Percentiles rank a stretch among this genome's conserved stretches.
Evolutionary conservation across 2,113 vertebrate genomes (phyloP).

Genomic region (Myiopsitta monachus): DNA sequence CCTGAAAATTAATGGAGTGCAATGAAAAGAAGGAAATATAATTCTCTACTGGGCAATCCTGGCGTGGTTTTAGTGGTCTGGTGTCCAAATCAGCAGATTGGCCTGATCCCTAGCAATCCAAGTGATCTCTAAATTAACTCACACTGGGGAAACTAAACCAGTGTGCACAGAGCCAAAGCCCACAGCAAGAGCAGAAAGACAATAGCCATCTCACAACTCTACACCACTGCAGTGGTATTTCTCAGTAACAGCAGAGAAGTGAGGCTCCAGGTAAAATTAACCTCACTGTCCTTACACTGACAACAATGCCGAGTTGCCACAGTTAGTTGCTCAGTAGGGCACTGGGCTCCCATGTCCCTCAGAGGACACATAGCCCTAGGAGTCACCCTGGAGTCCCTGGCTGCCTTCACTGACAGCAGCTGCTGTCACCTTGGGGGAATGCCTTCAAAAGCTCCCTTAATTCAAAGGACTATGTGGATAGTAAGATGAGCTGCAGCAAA

Average conservation of each 20-base stretch:
- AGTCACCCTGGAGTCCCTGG: not conserved
- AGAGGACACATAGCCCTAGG: not conserved
- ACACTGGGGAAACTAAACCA: not conserved
- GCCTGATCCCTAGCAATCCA: not conserved
- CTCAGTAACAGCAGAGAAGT: not conserved
- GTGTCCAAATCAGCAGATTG: not conserved
- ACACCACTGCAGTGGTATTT: not conserved
- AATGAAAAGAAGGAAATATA: not conserved
- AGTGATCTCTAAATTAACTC: not conserved
- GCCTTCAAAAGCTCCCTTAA: not conserved
- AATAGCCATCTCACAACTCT: not conserved
- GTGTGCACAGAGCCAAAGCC: not conserved
- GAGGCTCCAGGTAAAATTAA: not conserved
- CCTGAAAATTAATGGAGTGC: not conserved
- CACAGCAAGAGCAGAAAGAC: not conserved
- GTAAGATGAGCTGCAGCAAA: not conserved
- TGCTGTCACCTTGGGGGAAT: not conserved
- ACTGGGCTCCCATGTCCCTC: fast-evolving
- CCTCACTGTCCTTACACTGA: fast-evolving
- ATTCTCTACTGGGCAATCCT: not conserved
- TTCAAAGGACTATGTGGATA: not conserved
- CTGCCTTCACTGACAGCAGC: not conserved
- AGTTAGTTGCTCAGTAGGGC: too few relatives aligned
- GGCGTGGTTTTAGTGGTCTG: not conserved
- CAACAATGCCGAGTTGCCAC: not conserved